Conservation (phyloP, 2,888 invertebrate species). For the Stenolophus ochropezus region DNA sequence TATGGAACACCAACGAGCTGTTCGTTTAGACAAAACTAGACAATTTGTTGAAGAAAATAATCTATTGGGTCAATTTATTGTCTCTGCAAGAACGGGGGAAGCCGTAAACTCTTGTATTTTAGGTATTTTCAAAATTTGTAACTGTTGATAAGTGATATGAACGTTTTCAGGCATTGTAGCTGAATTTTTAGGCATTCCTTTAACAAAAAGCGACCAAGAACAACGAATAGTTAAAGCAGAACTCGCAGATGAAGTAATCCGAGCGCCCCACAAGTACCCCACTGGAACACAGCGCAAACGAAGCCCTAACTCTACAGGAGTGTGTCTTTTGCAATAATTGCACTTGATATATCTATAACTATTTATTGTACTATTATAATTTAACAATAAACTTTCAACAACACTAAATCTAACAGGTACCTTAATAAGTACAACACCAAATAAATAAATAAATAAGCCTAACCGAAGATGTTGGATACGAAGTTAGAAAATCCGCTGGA, state of each 20-base stretch:
- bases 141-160: too few species aligned
- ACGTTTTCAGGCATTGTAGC: conserved; percentile 81
- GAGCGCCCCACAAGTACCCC: not conserved
- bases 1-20: conserved; percentile 83
- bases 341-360: too few species aligned
- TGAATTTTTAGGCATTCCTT: conserved; percentile 79
- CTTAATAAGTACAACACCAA: not conserved
- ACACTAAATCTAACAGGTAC: not conserved
- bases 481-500: conserved; percentile 86
- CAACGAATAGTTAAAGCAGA: conserved; percentile 81
- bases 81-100: conserved; percentile 85
- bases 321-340: conserved; percentile 31
- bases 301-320: not conserved
- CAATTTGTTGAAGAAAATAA: conserved; percentile 80
- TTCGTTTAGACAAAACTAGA: conserved; percentile 79
- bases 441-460: not conserved
- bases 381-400: not conserved
- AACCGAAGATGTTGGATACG: conserved; percentile 86
- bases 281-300: not conserved
- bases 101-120: conserved; percentile 73
- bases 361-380: not conserved
- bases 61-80: conserved; percentile 76
- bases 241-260: conserved; percentile 69
- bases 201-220: conserved; percentile 80
- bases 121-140: too few species aligned